These are phyloP conservation scores for Girardinichthys multiradiatus DNA, from an alignment of 2,113 vertebrate genomes.

Conservation along the genomic window DNA sequence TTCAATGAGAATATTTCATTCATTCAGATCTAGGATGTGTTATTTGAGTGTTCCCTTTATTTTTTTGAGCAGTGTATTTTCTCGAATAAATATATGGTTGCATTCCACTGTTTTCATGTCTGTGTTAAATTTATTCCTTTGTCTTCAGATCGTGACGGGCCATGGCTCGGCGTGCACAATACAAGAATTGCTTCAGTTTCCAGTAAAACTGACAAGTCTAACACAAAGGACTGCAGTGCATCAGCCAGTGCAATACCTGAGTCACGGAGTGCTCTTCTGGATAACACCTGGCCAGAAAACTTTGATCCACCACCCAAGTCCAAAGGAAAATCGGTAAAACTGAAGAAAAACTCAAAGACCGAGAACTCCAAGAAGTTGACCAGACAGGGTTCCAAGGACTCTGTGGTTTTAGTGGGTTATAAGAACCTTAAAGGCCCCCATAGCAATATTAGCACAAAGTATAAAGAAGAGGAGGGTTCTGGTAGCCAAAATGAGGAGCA, in stretches of 20 bases:
- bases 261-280: constrained; percentile 74
- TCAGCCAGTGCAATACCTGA: constrained; percentile 84
- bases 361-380: constrained; percentile 93
- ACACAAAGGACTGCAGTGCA: constrained; percentile 84
- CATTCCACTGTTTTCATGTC: not conserved
- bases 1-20: no score
- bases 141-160: constrained; percentile 89
- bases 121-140: constrained; percentile 25
- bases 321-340: constrained; percentile 93
- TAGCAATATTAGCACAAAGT: constrained; percentile 81
- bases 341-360: constrained; percentile 92
- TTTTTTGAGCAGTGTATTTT: no score
- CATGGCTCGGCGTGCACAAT: constrained; percentile 90
- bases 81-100: not conserved
- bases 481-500: constrained; percentile 78
- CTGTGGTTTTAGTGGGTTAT: constrained; percentile 94
- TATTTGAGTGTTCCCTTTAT: no score
- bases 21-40: no score
- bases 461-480: constrained; percentile 82
- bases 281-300: constrained; percentile 83
- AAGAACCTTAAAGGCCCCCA: constrained; percentile 90
- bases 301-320: constrained; percentile 88
- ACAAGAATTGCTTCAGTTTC: constrained; percentile 82
- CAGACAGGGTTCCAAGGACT: constrained; percentile 94
- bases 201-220: constrained; percentile 86